Evolutionary conservation across 1,140 invertebrate species (phyloP).

Genomic region (Tyrophagus putrescentiae): DNA sequence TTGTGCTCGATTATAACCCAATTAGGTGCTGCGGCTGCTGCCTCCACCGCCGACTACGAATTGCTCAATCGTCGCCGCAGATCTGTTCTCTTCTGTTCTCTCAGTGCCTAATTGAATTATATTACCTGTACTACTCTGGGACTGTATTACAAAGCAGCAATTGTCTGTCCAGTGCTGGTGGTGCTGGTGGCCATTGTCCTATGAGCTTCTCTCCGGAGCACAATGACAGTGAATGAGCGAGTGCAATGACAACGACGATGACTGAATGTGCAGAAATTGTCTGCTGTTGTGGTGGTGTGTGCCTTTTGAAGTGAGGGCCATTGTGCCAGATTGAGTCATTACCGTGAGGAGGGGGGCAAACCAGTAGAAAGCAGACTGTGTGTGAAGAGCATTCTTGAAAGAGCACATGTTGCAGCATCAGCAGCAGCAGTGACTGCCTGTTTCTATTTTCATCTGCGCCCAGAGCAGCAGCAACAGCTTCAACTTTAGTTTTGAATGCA

Average conservation of each 20-base stretch:
- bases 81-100: background rate
- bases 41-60: too few relatives aligned
- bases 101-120: background rate
- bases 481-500: too few relatives aligned
- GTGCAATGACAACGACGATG: background rate
- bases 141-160: too few relatives aligned
- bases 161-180: too few relatives aligned
- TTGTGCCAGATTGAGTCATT: slow-evolving; percentile 15
- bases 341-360: background rate
- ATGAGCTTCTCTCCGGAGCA: background rate
- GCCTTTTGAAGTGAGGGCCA: background rate
- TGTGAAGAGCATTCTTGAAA: too few relatives aligned
- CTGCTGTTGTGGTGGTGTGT: background rate
- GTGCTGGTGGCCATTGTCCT: background rate
- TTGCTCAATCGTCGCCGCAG: too few relatives aligned
- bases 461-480: slow-evolving; percentile 5
- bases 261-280: background rate
- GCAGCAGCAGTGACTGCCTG: too few relatives aligned
- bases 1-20: slow-evolving; percentile 1
- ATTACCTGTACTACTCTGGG: too few relatives aligned
- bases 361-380: background rate
- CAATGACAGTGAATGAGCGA: too few relatives aligned
- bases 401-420: too few relatives aligned
- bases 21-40: background rate
- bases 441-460: slow-evolving; percentile 13